phyloP scores from a whole-genome alignment of 92 coral and sea anemone genomes.

The Micromussa lordhowensis region DNA sequence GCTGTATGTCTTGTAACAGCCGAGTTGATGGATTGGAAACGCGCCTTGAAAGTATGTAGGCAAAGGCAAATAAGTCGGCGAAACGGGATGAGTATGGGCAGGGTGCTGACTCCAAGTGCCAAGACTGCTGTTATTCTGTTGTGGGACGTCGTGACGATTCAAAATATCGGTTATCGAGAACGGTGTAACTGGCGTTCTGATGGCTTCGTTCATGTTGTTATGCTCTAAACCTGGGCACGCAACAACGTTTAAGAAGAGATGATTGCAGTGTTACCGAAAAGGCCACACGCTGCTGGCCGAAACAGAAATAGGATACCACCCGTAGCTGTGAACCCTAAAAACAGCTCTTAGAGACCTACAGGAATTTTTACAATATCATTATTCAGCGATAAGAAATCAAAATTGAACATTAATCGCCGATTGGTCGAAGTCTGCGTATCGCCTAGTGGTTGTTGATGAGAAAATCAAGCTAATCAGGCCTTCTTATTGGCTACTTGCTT shows the following conservation, averaged over 20 bases:
- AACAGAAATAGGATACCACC: slow-evolving; percentile 83
- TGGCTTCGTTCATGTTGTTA: slow-evolving; percentile 81
- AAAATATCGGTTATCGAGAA: slow-evolving; percentile 92
- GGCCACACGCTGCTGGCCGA: slow-evolving; percentile 74
- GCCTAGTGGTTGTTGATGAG: slow-evolving; percentile 96
- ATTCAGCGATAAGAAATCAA: slow-evolving; percentile 95
- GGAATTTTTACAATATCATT: slow-evolving; percentile 98
- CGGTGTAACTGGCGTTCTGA: slow-evolving; percentile 80
- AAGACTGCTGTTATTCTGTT: slow-evolving; percentile 48
- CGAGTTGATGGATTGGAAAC: slow-evolving; percentile 29
- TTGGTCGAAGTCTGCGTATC: slow-evolving; percentile 96
- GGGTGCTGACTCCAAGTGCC: slow-evolving; percentile 43
- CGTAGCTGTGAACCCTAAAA: slow-evolving; percentile 86
- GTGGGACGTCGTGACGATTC: slow-evolving; percentile 80
- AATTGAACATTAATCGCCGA: slow-evolving; percentile 96
- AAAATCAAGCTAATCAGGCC: slow-evolving; percentile 89
- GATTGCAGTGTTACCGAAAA: slow-evolving; percentile 36
- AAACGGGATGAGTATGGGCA: slow-evolving; percentile 45
- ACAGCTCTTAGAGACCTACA: slow-evolving; percentile 94
- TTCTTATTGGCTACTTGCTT: slow-evolving; percentile 83
- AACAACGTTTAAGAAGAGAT: slow-evolving; percentile 39
- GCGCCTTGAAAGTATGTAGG: slow-evolving; percentile 47
- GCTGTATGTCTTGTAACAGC: slow-evolving; percentile 40
- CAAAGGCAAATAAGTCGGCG: slow-evolving; percentile 66
- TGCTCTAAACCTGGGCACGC: slow-evolving; percentile 30